Percentiles rank a stretch among this genome's conserved stretches.
Conservation (phyloP, 2,113 vertebrate species). For the Amblyornis subalaris region DNA sequence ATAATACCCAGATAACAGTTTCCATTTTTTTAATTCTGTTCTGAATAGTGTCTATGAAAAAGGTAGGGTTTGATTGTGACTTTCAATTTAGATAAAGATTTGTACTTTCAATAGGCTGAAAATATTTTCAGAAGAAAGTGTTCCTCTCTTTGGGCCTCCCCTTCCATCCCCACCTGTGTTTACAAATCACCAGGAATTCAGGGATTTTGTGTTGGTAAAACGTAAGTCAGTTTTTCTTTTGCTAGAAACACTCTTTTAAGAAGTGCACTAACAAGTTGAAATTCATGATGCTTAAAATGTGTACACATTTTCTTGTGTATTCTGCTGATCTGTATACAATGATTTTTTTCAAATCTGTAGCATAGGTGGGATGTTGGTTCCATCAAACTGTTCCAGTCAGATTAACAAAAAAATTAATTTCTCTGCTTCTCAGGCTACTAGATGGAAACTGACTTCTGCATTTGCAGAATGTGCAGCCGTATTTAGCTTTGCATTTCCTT, state of each 20-base stretch:
- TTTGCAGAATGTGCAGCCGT: background rate
- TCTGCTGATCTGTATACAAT: background rate
- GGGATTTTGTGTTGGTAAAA: constrained; percentile 99
- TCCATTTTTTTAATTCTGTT: background rate
- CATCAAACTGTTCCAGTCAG: background rate
- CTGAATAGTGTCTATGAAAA: background rate
- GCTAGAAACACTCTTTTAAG: background rate
- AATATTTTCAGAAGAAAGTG: constrained; percentile 98
- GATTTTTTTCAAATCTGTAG: background rate
- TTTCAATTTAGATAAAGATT: background rate
- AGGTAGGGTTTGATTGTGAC: background rate
- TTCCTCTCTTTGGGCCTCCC: constrained; percentile 95
- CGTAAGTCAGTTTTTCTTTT: constrained; percentile 73
- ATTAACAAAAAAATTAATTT: background rate
- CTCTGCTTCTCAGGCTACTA: background rate
- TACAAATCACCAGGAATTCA: constrained; percentile 98
- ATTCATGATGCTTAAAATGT: background rate
- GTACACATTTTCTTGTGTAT: background rate
- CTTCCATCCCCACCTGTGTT: constrained; percentile 94
- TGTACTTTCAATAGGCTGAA: constrained; percentile 83
- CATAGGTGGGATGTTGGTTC: background rate
- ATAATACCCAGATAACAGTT: background rate
- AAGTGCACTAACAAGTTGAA: background rate
- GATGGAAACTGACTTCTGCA: background rate
- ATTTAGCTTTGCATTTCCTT: background rate